phyloP scores from a whole-genome alignment of 2,888 invertebrate species.

The Amiota minor region DNA sequence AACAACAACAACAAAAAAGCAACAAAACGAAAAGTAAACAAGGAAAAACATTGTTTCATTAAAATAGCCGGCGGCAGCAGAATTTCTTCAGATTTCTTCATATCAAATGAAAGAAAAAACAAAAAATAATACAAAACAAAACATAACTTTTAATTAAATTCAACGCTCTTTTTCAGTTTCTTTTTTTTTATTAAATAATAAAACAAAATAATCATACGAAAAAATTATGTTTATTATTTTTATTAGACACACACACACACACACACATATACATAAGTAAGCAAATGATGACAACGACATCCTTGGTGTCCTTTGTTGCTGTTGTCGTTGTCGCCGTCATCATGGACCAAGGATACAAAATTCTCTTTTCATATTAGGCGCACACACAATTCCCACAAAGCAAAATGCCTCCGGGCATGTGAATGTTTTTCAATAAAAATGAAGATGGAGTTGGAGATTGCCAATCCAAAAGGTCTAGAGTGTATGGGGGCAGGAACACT shows the following conservation, averaged over 20 bases:
- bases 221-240: slow-evolving; percentile 66
- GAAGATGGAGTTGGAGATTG: no score
- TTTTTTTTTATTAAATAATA: slow-evolving; percentile 54
- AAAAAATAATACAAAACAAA: slow-evolving; percentile 18
- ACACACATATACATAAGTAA: not conserved
- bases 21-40: no score
- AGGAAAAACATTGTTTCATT: slow-evolving; percentile 9
- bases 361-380: not conserved
- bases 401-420: slow-evolving; percentile 52
- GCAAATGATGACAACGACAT: no score
- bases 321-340: no score
- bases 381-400: slow-evolving; percentile 10
- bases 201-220: slow-evolving; percentile 44
- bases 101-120: slow-evolving; percentile 10
- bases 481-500: not conserved
- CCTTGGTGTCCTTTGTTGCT: no score
- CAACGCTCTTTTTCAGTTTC: slow-evolving; percentile 42
- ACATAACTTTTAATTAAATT: slow-evolving; percentile 66
- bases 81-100: not conserved
- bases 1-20: not conserved
- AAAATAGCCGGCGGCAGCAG: slow-evolving; percentile 9
- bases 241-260: slow-evolving; percentile 34
- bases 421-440: slow-evolving; percentile 55
- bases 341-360: not conserved
- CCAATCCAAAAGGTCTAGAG: no score